phyloP scores from a whole-genome alignment of 2,888 invertebrate genomes.

The Conomelus anceps region DNA sequence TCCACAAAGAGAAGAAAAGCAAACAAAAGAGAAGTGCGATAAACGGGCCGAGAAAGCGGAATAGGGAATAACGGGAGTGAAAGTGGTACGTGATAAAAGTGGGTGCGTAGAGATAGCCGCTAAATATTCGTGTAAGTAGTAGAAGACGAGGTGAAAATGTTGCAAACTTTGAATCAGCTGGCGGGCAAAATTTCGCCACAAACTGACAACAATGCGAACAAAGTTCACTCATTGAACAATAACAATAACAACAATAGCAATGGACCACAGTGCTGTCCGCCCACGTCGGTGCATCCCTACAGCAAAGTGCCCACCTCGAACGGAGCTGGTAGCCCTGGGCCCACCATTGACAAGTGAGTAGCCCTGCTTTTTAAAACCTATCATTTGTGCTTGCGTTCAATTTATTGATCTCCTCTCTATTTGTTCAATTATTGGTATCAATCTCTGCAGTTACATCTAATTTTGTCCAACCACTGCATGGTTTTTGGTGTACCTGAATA shows the following conservation, averaged over 20 bases:
- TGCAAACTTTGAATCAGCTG: constrained; percentile 79
- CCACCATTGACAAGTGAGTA: constrained; percentile 29
- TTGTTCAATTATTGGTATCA: too few species aligned
- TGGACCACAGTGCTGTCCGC: constrained; percentile 8
- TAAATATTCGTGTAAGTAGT: too few species aligned
- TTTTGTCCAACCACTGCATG: too few species aligned
- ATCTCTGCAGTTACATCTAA: too few species aligned
- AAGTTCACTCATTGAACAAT: constrained; percentile 30
- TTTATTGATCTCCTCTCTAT: too few species aligned
- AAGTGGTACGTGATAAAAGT: too few species aligned
- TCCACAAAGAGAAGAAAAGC: neutral
- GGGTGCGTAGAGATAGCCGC: too few species aligned
- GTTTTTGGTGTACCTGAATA: too few species aligned
- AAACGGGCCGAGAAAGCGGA: neutral
- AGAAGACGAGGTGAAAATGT: constrained; percentile 50
- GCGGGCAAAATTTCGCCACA: constrained; percentile 80
- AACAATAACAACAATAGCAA: constrained; percentile 28
- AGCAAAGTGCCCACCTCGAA: neutral
- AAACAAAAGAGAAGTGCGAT: neutral
- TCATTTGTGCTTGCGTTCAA: too few species aligned
- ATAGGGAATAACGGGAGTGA: too few species aligned
- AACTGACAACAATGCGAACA: constrained; percentile 24
- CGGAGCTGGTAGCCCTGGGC: neutral
- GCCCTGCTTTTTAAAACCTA: too few species aligned
- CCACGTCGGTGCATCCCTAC: constrained; percentile 16